Conservation (phyloP, 2,113 vertebrate species). For the Elachura formosa region DNA sequence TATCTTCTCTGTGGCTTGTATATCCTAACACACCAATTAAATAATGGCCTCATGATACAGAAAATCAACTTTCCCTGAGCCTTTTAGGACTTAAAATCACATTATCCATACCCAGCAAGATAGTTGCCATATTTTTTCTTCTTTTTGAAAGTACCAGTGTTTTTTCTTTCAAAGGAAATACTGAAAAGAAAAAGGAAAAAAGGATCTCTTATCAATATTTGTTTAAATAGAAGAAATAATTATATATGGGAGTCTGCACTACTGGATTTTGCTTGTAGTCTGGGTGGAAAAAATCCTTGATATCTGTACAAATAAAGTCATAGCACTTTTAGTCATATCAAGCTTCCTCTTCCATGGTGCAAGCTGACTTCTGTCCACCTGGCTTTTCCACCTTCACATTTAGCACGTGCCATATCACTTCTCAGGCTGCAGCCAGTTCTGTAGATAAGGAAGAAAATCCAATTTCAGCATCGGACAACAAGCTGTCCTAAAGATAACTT, state of each 20-base stretch:
- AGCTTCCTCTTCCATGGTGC: not conserved
- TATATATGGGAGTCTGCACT: not conserved
- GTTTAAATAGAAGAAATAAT: not conserved
- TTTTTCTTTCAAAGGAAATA: not conserved
- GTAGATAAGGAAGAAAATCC: not conserved
- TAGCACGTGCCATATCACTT: not conserved
- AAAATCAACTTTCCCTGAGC: not conserved
- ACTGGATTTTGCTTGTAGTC: not conserved
- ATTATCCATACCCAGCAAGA: not conserved
- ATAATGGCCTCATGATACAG: not conserved
- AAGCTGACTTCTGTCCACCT: not conserved
- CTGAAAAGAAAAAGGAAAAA: not conserved
- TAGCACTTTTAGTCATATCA: not conserved
- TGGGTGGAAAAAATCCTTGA: not conserved
- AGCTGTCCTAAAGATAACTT: not conserved
- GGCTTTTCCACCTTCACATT: not conserved
- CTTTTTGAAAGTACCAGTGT: not conserved
- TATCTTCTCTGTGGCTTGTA: not conserved
- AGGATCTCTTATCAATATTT: not conserved
- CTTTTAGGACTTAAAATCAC: not conserved
- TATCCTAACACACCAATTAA: not conserved
- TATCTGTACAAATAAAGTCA: not conserved
- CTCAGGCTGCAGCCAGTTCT: not conserved
- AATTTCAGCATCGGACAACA: not conserved
- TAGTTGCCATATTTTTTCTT: not conserved